phyloP scores from a whole-genome alignment of 2,797 vertebrate species.

The Neomorphus geoffroyi region DNA sequence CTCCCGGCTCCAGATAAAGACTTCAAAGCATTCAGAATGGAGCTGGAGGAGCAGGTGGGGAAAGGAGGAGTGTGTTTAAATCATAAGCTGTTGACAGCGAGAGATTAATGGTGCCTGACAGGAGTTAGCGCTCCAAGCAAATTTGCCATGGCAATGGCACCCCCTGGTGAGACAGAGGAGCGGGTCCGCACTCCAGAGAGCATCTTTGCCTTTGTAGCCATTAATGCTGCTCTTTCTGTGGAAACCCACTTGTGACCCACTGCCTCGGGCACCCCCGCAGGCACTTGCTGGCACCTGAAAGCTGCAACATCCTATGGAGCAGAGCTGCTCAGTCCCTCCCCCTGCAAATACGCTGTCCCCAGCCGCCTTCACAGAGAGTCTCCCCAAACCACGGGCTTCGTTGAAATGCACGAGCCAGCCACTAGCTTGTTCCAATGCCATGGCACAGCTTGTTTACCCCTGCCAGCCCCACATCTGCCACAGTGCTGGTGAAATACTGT shows the following conservation, averaged over 20 bases:
- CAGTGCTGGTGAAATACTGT: fast-evolving
- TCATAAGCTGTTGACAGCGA: slow-evolving; percentile 1
- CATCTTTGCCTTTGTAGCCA: background rate
- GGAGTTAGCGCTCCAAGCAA: background rate
- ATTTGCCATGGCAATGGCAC: slow-evolving; percentile 44
- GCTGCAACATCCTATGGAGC: background rate
- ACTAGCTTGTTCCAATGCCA: fast-evolving
- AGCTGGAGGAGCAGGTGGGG: slow-evolving; percentile 4
- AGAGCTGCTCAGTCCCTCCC: background rate
- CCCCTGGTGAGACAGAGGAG: slow-evolving; percentile 1
- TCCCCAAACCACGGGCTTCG: background rate
- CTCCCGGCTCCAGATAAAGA: background rate
- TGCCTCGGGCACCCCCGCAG: background rate
- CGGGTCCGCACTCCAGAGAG: background rate
- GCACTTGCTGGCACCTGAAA: background rate
- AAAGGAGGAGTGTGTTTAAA: slow-evolving; percentile 22
- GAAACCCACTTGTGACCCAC: background rate
- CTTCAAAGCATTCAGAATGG: background rate
- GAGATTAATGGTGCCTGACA: slow-evolving; percentile 38
- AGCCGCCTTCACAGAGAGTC: background rate
- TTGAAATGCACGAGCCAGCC: background rate
- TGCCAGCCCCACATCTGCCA: fast-evolving
- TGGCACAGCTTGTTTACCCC: background rate
- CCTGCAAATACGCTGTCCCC: background rate
- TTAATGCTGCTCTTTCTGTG: background rate